Percentiles rank a stretch among this genome's conserved stretches.
These are phyloP conservation scores for Drosophila kikkawai DNA, from an alignment of 1,140 invertebrate species.

Conservation along the genomic window DNA sequence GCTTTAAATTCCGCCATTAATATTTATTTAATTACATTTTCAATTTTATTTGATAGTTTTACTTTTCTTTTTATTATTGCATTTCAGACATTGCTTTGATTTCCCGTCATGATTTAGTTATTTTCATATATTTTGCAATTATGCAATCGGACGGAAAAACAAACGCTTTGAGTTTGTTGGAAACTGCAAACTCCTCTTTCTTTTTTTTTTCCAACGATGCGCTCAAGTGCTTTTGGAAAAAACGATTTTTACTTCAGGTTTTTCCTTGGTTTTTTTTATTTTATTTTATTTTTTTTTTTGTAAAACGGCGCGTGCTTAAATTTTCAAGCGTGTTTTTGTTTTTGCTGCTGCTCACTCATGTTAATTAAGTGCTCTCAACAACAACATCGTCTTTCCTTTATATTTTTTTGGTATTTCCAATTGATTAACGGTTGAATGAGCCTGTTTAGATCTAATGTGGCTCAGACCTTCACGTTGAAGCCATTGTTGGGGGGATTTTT, in stretches of 20 bases:
- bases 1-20: neutral
- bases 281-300: neutral
- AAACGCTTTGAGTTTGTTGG: constrained; percentile 5
- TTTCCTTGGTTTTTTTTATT: neutral
- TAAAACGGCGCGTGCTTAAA: constrained; percentile 36
- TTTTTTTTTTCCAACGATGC: constrained; percentile 16
- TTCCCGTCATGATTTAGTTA: constrained; percentile 16
- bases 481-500: constrained; percentile 4
- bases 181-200: constrained; percentile 18
- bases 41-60: neutral
- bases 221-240: constrained; percentile 37
- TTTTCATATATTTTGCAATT: constrained; percentile 14
- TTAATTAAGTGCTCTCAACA: constrained; percentile 33
- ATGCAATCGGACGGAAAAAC: constrained; percentile 29
- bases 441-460: neutral
- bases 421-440: constrained; percentile 38
- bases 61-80: neutral
- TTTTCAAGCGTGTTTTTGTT: constrained; percentile 21
- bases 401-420: constrained; percentile 25
- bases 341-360: constrained; percentile 23
- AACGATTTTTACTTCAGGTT: constrained; percentile 31
- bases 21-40: neutral
- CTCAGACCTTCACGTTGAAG: neutral
- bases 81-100: neutral
- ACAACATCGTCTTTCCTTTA: constrained; percentile 7